Evolutionary conservation across 2,888 invertebrate genomes (phyloP), one percentile per base, ranked within the genome.

Genomic region (Trilocha varians): DNA sequence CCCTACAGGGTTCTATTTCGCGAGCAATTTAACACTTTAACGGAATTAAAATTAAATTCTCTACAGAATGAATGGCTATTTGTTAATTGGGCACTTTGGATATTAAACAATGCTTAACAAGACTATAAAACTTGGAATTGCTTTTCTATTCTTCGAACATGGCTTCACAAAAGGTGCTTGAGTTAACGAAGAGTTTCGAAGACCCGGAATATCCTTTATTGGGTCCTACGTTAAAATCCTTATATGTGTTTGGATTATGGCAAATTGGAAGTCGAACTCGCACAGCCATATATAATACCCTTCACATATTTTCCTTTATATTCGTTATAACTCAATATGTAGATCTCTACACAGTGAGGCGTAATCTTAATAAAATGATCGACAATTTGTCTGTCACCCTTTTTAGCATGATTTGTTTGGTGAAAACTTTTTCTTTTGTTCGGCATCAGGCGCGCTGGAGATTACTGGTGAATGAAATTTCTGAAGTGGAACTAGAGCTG

Each of bases 171-270:
- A 64, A 57, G 49, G 32, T 70, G 34, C 49, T 62, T 45, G 48
- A 43, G 13, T 54, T 55, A 36, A 43, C 58, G 2, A 52, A 66
- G 52, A 42, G 46, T 3, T 51, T 74, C 8, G 77, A 78, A 43
- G 61, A 76, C 44, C 57, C 65, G 15, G 49, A 63, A 18, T 48
- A 73, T 49, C 78, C 78, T 42, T 60, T 77, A 45, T 48, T 78
- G 42, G 78, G 76, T 1, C 78, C 78, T 6, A 71, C 65, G 39
- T 55, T 78, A 39, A 70, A 60, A 50, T 67, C 59, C 9, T 62
- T 79, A 32, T 62, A 65, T 49, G 52, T 65, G 5, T 70, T 70
- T 39, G 76, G 78, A 14, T 52, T 76, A 38, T 70, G 66, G 70
- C 62, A 64, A 51, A 55, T 51, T 16, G 61, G 59, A 8, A 48